Evolutionary conservation across 1,140 invertebrate species (phyloP).

Genomic region (Drosophila bifasciata): DNA sequence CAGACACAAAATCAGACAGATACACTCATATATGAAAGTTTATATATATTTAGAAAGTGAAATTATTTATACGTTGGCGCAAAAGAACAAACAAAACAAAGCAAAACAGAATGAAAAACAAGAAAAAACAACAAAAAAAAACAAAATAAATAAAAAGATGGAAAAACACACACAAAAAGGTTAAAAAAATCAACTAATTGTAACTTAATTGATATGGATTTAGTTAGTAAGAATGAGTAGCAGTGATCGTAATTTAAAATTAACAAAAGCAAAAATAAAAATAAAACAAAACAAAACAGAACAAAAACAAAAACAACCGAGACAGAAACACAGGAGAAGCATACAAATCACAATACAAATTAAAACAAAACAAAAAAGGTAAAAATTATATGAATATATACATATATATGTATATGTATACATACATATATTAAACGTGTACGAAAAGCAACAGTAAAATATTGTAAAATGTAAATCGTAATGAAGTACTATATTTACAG

Average conservation of each 20-base stretch:
- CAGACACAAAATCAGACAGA: conserved; percentile 42
- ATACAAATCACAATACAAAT: conserved; percentile 33
- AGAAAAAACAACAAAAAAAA: conserved; percentile 30
- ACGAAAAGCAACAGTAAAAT: conserved; percentile 80
- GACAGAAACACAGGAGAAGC: conserved; percentile 30
- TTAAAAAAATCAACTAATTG: conserved; percentile 61
- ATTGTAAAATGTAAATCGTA: conserved; percentile 73
- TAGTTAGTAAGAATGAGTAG: conserved; percentile 76
- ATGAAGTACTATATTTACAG: conserved; percentile 63
- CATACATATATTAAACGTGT: conserved; percentile 70
- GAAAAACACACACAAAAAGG: conserved; percentile 33
- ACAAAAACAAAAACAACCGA: conserved; percentile 28
- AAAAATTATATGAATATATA: conserved; percentile 38
- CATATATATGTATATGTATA: conserved; percentile 38
- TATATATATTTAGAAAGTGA: conserved; percentile 81
- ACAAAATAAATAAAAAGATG: conserved; percentile 24
- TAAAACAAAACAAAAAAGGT: conserved; percentile 37
- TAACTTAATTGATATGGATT: conserved; percentile 77
- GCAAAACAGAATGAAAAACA: conserved; percentile 23
- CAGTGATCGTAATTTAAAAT: conserved; percentile 82
- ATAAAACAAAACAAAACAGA: no score
- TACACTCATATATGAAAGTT: conserved; percentile 67
- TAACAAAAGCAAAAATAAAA: conserved; percentile 50
- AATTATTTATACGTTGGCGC: conserved; percentile 79
- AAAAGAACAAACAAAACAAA: conserved; percentile 60